Evolutionary conservation across 2,113 vertebrate genomes (phyloP).

Genomic region (Prionailurus viverrinus): DNA sequence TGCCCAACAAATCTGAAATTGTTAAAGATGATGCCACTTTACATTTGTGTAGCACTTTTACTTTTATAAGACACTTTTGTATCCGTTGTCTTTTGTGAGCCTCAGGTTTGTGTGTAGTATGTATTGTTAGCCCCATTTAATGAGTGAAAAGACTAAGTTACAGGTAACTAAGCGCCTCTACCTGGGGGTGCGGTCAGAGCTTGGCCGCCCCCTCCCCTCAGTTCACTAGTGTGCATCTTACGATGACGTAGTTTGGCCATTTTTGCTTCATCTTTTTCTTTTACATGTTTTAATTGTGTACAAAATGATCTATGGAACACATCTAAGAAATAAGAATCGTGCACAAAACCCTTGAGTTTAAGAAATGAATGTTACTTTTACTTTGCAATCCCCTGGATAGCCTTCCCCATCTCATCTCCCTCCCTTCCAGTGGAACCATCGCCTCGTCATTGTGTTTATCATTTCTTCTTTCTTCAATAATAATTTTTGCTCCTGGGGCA

Average conservation of each 20-base stretch:
- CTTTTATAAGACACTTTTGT: neutral
- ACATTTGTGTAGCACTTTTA: neutral
- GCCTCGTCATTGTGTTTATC: neutral
- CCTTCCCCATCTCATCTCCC: neutral
- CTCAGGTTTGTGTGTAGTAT: neutral
- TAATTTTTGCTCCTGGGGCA: neutral
- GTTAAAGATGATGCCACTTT: neutral
- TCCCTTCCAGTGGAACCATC: neutral
- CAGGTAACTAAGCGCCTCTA: too few species aligned
- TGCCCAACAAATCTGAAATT: neutral
- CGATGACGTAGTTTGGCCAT: neutral
- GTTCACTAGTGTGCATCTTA: neutral
- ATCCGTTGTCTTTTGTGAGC: neutral
- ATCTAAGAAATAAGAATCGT: neutral
- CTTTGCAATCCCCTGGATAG: neutral
- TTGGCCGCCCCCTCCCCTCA: rapidly evolving
- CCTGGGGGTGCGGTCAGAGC: neutral
- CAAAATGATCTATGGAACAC: neutral
- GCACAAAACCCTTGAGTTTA: neutral
- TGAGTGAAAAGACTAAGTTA: neutral
- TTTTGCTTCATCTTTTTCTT: slow-evolving; percentile 3
- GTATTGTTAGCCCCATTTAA: neutral
- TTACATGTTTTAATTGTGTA: slow-evolving; percentile 1
- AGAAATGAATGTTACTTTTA: neutral
- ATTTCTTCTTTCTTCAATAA: neutral